Percentiles rank a stretch among this genome's conserved stretches.
Conservation (phyloP, 2,888 invertebrate genomes). For the Synergus japonicus region DNA sequence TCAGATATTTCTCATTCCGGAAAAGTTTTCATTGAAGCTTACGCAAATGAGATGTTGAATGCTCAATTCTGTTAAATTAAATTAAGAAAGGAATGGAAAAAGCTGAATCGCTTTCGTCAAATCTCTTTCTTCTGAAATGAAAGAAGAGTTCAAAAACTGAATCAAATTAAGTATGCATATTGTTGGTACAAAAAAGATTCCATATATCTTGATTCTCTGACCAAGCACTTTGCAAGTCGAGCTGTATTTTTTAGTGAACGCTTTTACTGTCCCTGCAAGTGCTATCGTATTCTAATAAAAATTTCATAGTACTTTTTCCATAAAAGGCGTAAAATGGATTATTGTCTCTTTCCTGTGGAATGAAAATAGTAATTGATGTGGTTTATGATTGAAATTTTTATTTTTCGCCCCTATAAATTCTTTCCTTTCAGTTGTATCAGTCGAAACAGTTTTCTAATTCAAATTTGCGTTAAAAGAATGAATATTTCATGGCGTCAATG, state of each 20-base stretch:
- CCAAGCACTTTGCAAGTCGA: too few species aligned
- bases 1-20: background rate
- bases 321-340: background rate
- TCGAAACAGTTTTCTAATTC: too few species aligned
- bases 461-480: too few species aligned
- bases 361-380: background rate
- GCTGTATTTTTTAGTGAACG: too few species aligned
- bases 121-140: background rate
- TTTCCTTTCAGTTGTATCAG: too few species aligned
- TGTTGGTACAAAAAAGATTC: too few species aligned
- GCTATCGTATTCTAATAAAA: too few species aligned
- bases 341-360: background rate
- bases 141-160: background rate
- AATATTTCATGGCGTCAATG: too few species aligned
- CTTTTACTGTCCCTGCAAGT: too few species aligned
- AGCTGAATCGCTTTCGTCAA: background rate
- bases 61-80: background rate
- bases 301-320: background rate
- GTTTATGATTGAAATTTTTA: background rate
- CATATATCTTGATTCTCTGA: too few species aligned
- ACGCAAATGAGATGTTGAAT: background rate
- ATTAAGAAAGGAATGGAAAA: background rate
- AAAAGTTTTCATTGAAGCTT: background rate
- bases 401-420: background rate
- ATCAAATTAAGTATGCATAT: too few species aligned